These are phyloP conservation scores for Carassius carassius DNA, from an alignment of 2,113 vertebrate species.

Conservation along the genomic window DNA sequence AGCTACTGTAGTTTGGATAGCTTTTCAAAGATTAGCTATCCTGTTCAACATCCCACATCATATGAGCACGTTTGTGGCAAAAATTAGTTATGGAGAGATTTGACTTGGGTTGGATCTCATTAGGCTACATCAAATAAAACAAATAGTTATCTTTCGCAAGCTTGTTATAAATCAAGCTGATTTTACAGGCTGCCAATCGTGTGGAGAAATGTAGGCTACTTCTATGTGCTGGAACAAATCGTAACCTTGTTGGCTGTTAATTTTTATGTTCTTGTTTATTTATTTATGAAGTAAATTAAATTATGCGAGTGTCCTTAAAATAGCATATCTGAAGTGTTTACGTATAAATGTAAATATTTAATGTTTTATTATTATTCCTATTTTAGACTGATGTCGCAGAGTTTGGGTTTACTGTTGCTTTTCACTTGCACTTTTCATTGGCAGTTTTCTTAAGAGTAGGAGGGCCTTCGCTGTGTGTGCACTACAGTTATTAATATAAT, in stretches of 20 bases:
- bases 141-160: neutral
- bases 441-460: constrained; percentile 59
- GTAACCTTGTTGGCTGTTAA: constrained; percentile 76
- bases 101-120: neutral
- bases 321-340: constrained; percentile 61
- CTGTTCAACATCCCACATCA: neutral
- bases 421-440: constrained; percentile 84
- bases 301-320: constrained; percentile 82
- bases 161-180: neutral
- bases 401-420: constrained; percentile 73
- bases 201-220: constrained; percentile 52
- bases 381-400: constrained; percentile 80
- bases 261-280: constrained; percentile 78
- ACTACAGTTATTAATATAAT: constrained; percentile 35
- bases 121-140: neutral
- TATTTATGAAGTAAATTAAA: constrained; percentile 82
- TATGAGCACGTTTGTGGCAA: neutral
- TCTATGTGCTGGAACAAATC: constrained; percentile 80
- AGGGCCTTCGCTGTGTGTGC: constrained; percentile 48
- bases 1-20: neutral
- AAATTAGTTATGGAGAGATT: neutral
- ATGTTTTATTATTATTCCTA: constrained; percentile 78
- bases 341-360: constrained; percentile 67
- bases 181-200: neutral
- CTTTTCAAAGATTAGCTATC: constrained; percentile 18